Evolutionary conservation across 1,140 invertebrate species (phyloP).

Genomic region (Orchestia grillus): DNA sequence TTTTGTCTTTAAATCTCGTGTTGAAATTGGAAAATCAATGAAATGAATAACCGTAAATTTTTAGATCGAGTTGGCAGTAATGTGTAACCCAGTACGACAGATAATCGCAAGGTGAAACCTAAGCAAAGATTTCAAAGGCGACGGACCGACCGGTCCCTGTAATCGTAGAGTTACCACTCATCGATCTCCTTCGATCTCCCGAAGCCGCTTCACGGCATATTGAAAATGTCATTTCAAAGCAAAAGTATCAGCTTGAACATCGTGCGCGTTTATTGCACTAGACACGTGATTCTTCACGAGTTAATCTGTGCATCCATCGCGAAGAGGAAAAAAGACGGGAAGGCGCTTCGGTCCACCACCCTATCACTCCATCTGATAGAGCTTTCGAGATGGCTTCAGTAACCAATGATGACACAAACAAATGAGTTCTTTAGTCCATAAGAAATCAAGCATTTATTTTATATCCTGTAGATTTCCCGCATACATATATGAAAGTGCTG

Average conservation of each 20-base stretch:
- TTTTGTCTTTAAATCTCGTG: neutral
- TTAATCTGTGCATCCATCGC: slow-evolving; percentile 43
- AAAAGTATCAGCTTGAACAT: neutral
- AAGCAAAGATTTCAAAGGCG: neutral
- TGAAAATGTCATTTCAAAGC: slow-evolving; percentile 31
- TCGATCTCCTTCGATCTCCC: neutral
- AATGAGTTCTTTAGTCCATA: neutral
- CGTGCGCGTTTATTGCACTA: slow-evolving; percentile 1
- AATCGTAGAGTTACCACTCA: neutral
- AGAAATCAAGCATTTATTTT: slow-evolving; percentile 16
- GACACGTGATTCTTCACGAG: slow-evolving; percentile 37
- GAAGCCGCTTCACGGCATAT: slow-evolving; percentile 4
- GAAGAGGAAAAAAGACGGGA: slow-evolving; percentile 10
- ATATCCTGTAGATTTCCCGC: neutral
- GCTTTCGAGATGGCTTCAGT: slow-evolving; percentile 26
- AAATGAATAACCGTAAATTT: too few species aligned
- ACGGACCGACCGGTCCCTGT: neutral
- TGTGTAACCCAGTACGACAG: neutral
- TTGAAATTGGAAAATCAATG: too few species aligned
- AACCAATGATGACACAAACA: slow-evolving; percentile 48
- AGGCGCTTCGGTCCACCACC: slow-evolving; percentile 21
- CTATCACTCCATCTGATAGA: slow-evolving; percentile 51
- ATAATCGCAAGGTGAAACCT: neutral
- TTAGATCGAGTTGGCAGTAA: neutral
- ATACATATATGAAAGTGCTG: neutral